Percentiles rank a stretch among this genome's conserved stretches.
Conservation (phyloP, 2,888 invertebrate species). For the Smittia sp. region DNA sequence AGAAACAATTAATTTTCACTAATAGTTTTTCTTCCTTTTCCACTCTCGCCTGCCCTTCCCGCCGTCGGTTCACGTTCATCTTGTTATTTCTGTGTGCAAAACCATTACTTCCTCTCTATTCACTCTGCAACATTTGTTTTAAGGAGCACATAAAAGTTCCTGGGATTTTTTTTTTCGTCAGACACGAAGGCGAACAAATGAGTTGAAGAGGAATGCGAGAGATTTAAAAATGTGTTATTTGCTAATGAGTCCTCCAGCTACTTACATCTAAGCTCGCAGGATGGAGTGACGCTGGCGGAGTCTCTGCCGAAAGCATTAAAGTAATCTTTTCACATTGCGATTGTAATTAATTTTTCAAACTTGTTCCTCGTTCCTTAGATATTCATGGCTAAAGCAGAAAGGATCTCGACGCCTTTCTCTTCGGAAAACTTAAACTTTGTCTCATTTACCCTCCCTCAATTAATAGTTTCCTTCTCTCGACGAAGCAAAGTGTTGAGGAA, state of each 20-base stretch:
- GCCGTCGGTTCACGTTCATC: neutral
- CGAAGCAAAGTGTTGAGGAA: neutral
- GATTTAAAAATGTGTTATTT: conserved; percentile 21
- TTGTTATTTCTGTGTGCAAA: neutral
- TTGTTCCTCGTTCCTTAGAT: neutral
- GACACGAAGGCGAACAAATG: neutral
- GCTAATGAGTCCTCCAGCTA: neutral
- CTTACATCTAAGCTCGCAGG: neutral
- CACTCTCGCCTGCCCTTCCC: neutral
- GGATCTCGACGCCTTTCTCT: neutral
- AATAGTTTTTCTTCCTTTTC: conserved; percentile 35
- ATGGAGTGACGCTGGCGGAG: neutral
- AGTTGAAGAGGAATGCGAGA: neutral
- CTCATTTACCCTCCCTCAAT: neutral
- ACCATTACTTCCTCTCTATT: no score
- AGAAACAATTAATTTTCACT: conserved; percentile 41
- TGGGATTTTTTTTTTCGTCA: neutral
- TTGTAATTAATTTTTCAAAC: conserved; percentile 5
- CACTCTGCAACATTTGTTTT: conserved; percentile 4
- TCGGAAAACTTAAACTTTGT: neutral
- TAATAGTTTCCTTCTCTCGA: neutral
- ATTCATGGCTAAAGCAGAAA: neutral
- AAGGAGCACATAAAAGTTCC: neutral
- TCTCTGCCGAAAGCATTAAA: neutral
- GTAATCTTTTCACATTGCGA: neutral